Conservation (phyloP, 2,113 vertebrate species). For the Agelaius tricolor region DNA sequence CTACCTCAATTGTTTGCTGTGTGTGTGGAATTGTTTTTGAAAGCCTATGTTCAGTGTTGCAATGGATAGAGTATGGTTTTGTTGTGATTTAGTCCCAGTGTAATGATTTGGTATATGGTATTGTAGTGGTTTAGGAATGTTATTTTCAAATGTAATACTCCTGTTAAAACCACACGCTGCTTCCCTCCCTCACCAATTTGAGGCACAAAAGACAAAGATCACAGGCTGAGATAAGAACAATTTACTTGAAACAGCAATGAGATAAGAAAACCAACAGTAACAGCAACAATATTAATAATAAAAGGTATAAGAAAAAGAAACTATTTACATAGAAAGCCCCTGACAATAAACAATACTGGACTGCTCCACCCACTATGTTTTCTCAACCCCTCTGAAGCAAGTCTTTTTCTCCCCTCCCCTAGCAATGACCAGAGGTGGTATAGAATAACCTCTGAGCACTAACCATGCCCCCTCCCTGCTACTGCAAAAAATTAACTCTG, state of each 20-base stretch:
- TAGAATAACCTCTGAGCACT: neutral
- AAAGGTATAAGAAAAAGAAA: neutral
- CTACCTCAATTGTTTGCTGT: neutral
- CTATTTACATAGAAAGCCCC: neutral
- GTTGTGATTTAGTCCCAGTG: neutral
- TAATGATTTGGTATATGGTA: neutral
- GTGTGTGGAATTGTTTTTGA: neutral
- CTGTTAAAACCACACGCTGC: accelerated
- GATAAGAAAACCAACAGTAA: neutral
- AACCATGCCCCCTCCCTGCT: neutral
- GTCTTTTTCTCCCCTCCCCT: neutral
- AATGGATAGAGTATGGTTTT: neutral
- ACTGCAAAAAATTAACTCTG: neutral
- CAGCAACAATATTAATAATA: neutral
- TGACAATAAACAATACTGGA: neutral
- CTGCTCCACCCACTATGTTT: neutral
- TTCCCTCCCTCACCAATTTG: neutral
- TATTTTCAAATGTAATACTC: neutral
- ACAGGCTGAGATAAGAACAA: neutral
- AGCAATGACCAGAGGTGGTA: neutral
- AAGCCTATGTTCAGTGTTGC: neutral
- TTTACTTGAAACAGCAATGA: neutral
- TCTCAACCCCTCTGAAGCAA: neutral
- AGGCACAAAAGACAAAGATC: neutral
- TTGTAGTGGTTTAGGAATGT: neutral